Conservation (phyloP, 2,888 invertebrate species). For the Dasypolia templi region DNA sequence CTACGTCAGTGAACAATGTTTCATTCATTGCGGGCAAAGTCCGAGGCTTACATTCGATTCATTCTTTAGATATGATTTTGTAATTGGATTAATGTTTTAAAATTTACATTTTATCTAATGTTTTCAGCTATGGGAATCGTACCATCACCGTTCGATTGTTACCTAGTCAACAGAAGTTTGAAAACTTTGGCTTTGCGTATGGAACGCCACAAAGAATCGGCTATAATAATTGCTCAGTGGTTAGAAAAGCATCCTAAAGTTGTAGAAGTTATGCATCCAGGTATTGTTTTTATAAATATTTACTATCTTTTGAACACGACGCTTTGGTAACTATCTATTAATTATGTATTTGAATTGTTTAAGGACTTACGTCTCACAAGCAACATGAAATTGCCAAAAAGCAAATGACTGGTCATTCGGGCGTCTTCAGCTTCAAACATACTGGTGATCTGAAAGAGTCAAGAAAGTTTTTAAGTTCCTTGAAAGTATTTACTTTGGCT, state of each 20-base stretch:
- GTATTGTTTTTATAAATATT: constrained; percentile 76
- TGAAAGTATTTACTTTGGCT: constrained; percentile 96
- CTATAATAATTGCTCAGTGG: constrained; percentile 94
- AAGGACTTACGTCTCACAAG: constrained; percentile 95
- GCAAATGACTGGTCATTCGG: constrained; percentile 97
- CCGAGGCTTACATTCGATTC: constrained; percentile 1
- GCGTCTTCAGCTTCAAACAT: constrained; percentile 97
- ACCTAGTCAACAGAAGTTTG: constrained; percentile 96
- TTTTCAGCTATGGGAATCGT: constrained; percentile 96
- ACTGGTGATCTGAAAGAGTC: constrained; percentile 94
- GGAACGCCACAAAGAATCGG: constrained; percentile 96
- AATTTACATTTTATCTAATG: constrained; percentile 21
- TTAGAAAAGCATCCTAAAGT: constrained; percentile 95
- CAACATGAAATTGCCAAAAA: constrained; percentile 94
- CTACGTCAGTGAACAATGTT: constrained; percentile 22
- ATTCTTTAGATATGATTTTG: constrained; percentile 5
- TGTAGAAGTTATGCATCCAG: constrained; percentile 95
- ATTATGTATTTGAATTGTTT: constrained; percentile 60
- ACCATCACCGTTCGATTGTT: constrained; percentile 99
- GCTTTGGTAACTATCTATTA: neutral
- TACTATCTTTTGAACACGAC: no score
- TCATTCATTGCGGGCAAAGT: constrained; percentile 43
- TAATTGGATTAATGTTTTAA: neutral
- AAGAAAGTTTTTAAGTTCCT: constrained; percentile 92
- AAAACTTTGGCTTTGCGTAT: constrained; percentile 98